A percentile compares a stretch with the other conserved stretches of the same genome.
Conservation (phyloP, 2,113 vertebrate species). For the Sialia sialis region DNA sequence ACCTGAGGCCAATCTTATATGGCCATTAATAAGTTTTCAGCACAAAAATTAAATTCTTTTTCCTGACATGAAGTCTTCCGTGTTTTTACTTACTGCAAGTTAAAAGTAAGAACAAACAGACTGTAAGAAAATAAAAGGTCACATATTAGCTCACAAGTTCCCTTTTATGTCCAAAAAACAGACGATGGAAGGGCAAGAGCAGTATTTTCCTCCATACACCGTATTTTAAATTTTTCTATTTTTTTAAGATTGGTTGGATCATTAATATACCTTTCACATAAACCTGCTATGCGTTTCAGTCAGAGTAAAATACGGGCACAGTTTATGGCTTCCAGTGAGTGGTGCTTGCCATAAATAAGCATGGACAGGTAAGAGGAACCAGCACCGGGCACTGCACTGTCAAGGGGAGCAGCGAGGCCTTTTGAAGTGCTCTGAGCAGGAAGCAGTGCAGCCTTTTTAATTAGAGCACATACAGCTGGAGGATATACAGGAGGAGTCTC, state of each 20-base stretch:
- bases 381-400: slow-evolving; percentile 39
- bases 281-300: background rate
- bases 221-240: background rate
- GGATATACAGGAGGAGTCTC: slow-evolving; percentile 65
- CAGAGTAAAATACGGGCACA: background rate
- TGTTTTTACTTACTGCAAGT: background rate
- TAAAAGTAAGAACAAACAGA: background rate
- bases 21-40: background rate
- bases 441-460: slow-evolving; percentile 78
- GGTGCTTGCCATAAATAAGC: slow-evolving; percentile 63
- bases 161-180: background rate
- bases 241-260: background rate
- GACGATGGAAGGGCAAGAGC: rapidly evolving
- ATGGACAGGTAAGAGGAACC: slow-evolving; percentile 67
- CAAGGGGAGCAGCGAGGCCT: slow-evolving; percentile 61
- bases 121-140: background rate
- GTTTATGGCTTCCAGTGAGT: slow-evolving; percentile 37
- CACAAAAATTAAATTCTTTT: background rate
- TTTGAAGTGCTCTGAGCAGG: slow-evolving; percentile 80
- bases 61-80: background rate
- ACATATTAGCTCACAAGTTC: rapidly evolving
- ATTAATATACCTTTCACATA: background rate
- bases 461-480: slow-evolving; percentile 74
- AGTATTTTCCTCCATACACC: background rate
- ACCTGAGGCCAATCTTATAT: background rate